phyloP scores from a whole-genome alignment of 2,797 vertebrate genomes.

The Tenualosa thibaudeaui region DNA sequence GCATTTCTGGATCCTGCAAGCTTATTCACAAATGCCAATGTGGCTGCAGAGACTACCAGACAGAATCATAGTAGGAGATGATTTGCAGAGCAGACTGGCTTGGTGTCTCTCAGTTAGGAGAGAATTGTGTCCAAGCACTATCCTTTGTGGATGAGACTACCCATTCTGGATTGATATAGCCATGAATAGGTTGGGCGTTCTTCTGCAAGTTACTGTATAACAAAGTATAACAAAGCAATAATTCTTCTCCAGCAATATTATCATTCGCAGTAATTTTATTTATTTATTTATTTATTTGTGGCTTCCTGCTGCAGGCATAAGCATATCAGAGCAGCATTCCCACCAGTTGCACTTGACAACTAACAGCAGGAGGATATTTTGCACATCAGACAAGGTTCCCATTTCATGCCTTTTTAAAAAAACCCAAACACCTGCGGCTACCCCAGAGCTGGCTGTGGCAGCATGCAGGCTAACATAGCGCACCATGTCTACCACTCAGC shows the following conservation, averaged over 20 bases:
- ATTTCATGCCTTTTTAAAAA: constrained; percentile 3
- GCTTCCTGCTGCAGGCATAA: not conserved
- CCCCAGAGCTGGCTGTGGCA: not conserved
- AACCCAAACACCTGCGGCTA: not conserved
- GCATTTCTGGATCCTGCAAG: not conserved
- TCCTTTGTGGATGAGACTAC: not conserved
- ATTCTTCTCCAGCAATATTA: not conserved
- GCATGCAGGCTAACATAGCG: too few relatives aligned
- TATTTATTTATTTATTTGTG: too few relatives aligned
- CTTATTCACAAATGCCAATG: not conserved
- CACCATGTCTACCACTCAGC: constrained; percentile 45
- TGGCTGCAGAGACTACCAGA: not conserved
- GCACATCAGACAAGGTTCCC: not conserved
- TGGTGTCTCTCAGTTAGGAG: not conserved
- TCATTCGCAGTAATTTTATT: not conserved
- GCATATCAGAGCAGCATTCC: not conserved
- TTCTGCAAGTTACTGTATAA: not conserved
- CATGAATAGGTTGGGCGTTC: not conserved
- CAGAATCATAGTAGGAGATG: not conserved
- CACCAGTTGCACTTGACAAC: not conserved
- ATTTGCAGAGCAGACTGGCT: not conserved
- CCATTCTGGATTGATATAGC: not conserved
- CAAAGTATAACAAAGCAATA: not conserved
- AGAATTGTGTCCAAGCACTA: not conserved
- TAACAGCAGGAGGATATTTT: constrained; percentile 1